Percentiles rank a stretch among this genome's conserved stretches.
Conservation (phyloP, 2,888 invertebrate genomes). For the Drosophila gaucha region DNA sequence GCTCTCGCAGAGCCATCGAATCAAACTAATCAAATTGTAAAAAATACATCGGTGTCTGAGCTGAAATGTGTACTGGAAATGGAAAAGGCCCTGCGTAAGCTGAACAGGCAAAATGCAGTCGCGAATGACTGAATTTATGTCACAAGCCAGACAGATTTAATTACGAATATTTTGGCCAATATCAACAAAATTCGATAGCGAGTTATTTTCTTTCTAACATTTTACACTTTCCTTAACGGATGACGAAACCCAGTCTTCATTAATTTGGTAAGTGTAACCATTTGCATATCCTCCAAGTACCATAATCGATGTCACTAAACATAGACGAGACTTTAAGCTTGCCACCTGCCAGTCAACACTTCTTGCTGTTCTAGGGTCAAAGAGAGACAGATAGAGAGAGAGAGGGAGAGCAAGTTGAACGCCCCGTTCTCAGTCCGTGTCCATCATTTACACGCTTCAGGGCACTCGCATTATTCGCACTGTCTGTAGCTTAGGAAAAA, state of each 20-base stretch:
- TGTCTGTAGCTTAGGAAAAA: conserved; percentile 2
- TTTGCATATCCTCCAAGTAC: background rate
- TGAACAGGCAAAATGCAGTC: background rate
- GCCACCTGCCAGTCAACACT: background rate
- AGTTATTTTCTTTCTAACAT: background rate
- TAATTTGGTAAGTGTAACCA: conserved; percentile 5
- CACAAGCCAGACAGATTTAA: background rate
- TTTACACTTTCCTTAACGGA: background rate
- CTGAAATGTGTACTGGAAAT: background rate
- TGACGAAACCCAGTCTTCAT: background rate
- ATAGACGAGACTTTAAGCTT: too few relatives aligned
- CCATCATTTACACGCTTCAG: conserved; percentile 13
- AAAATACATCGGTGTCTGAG: background rate
- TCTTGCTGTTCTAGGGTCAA: background rate
- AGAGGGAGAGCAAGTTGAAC: conserved; percentile 3
- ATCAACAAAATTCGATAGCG: background rate
- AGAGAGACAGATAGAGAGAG: too few relatives aligned
- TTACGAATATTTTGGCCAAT: background rate
- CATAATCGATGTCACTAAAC: background rate
- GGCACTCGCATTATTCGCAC: conserved; percentile 24
- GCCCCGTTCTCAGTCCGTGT: background rate
- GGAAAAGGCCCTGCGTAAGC: background rate
- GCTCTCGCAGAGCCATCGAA: too few relatives aligned
- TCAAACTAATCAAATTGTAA: background rate
- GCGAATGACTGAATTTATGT: background rate